phyloP scores from a whole-genome alignment of 1,140 invertebrate genomes.

The Drosophila saltans region DNA sequence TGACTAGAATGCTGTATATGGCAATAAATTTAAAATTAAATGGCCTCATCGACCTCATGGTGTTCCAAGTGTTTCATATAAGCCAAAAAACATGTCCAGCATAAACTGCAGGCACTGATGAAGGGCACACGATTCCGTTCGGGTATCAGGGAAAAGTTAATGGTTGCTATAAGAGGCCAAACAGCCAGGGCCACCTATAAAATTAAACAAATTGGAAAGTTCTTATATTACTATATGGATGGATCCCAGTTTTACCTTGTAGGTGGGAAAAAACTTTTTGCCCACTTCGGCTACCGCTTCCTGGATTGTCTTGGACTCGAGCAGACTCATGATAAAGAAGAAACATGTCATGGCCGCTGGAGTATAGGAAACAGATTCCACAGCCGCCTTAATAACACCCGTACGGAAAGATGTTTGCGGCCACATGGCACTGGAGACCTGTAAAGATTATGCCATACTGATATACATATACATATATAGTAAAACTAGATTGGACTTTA shows the following conservation, averaged over 20 bases:
- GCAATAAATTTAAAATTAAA: constrained; percentile 32
- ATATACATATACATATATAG: too few species aligned
- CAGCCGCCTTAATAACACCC: constrained; percentile 88
- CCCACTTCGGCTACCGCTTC: constrained; percentile 89
- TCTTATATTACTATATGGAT: not conserved
- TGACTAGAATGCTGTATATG: not conserved
- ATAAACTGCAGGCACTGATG: constrained; percentile 91
- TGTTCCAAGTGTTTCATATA: constrained; percentile 92
- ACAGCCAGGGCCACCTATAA: constrained; percentile 89
- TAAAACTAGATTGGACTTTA: constrained; percentile 54
- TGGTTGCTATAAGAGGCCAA: constrained; percentile 92
- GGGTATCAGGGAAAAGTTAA: constrained; percentile 91
- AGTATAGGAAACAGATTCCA: constrained; percentile 92
- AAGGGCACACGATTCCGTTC: constrained; percentile 92
- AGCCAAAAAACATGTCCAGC: constrained; percentile 94
- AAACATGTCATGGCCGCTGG: constrained; percentile 92
- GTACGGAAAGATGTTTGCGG: constrained; percentile 86
- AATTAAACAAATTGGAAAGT: not conserved
- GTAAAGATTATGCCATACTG: too few species aligned
- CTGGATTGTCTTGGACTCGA: constrained; percentile 89
- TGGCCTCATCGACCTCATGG: constrained; percentile 64
- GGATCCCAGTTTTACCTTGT: constrained; percentile 54
- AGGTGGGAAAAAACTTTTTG: constrained; percentile 92
- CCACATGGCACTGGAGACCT: constrained; percentile 85
- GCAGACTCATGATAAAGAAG: constrained; percentile 91